Evolutionary conservation across 2,888 invertebrate species (phyloP).

Genomic region (Amiota communis): DNA sequence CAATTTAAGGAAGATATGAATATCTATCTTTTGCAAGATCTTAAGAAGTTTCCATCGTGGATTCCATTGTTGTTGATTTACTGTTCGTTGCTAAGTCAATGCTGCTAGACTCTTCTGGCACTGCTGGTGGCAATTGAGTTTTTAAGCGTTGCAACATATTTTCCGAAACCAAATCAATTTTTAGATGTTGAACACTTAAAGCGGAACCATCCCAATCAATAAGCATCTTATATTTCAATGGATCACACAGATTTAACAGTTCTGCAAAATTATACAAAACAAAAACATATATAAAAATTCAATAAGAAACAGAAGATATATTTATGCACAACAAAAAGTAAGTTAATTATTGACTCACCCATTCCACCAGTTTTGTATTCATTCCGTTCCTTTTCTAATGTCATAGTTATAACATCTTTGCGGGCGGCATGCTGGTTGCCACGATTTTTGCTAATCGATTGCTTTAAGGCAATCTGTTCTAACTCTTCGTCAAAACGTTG

Average conservation of each 20-base stretch:
- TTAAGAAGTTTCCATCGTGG: slow-evolving; percentile 28
- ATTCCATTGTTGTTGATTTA: slow-evolving; percentile 46
- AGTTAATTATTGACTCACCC: slow-evolving; percentile 73
- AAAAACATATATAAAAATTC: not conserved
- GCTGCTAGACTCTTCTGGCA: not conserved
- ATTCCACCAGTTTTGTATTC: slow-evolving; percentile 86
- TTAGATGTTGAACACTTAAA: slow-evolving; percentile 72
- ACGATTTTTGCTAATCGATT: slow-evolving; percentile 80
- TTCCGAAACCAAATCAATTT: slow-evolving; percentile 69
- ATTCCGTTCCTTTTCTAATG: slow-evolving; percentile 81
- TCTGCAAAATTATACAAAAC: slow-evolving; percentile 52
- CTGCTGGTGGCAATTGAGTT: slow-evolving; percentile 32
- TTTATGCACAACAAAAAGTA: no score
- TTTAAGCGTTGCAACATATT: slow-evolving; percentile 64
- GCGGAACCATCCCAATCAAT: slow-evolving; percentile 72
- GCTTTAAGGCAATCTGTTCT: slow-evolving; percentile 84
- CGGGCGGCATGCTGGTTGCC: slow-evolving; percentile 87
- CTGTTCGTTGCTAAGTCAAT: slow-evolving; percentile 11
- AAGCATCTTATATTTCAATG: slow-evolving; percentile 64
- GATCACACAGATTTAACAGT: slow-evolving; percentile 68
- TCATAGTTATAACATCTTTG: slow-evolving; percentile 85
- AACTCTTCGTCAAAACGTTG: slow-evolving; percentile 84
- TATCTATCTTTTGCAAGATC: not conserved
- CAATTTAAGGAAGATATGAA: not conserved
- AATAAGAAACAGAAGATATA: not conserved